phyloP scores from a whole-genome alignment of 2,888 invertebrate species.

The Phyto melanocephala region DNA sequence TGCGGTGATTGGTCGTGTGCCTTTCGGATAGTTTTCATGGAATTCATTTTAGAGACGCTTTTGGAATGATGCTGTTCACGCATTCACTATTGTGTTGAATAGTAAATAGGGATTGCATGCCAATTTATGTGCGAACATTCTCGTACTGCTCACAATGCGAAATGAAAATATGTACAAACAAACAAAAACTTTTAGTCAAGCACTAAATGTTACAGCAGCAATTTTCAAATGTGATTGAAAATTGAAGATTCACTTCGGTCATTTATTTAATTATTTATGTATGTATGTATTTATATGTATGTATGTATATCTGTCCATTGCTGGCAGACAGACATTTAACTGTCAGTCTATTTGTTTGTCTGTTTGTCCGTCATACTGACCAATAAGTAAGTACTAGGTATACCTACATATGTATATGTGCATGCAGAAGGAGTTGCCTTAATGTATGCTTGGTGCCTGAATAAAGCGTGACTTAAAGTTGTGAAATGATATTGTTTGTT shows the following conservation, averaged over 20 bases:
- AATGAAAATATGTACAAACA: background rate
- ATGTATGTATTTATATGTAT: background rate
- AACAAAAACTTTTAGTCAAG: background rate
- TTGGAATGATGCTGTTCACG: slow-evolving; percentile 63
- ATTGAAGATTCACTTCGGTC: slow-evolving; percentile 26
- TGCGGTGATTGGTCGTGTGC: slow-evolving; percentile 62
- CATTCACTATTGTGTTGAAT: slow-evolving; percentile 60
- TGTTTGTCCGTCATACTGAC: too few relatives aligned
- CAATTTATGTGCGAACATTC: slow-evolving; percentile 19
- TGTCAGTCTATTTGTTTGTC: background rate
- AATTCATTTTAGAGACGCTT: slow-evolving; percentile 56
- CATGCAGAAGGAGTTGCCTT: slow-evolving; percentile 18
- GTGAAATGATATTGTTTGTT: slow-evolving; percentile 75
- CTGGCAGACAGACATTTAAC: background rate
- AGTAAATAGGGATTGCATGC: slow-evolving; percentile 60
- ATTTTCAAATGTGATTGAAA: background rate
- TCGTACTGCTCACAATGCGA: background rate
- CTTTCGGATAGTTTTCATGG: slow-evolving; percentile 56
- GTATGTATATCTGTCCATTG: background rate
- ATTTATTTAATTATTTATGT: slow-evolving; percentile 57
- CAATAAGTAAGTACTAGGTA: too few relatives aligned
- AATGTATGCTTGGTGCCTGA: slow-evolving; percentile 57
- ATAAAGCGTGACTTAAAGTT: slow-evolving; percentile 74
- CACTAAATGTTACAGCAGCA: background rate
- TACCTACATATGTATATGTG: slow-evolving; percentile 10